A percentile compares a stretch with the other conserved stretches of the same genome.
Conservation (phyloP, 2,888 invertebrate species). For the Nephrotoma appendiculata region DNA sequence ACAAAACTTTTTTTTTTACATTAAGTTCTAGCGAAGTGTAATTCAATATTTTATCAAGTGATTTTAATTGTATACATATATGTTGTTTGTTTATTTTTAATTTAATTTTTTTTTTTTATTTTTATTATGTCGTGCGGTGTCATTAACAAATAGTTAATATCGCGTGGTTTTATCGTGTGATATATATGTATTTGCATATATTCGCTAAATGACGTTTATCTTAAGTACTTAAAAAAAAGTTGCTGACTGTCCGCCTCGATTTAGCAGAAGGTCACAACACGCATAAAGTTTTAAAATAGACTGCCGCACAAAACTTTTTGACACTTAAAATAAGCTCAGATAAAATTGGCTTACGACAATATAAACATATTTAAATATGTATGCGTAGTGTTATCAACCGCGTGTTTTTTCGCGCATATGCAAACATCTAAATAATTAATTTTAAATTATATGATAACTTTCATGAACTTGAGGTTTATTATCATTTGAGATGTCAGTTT, state of each 20-base stretch:
- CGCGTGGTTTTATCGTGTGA: neutral
- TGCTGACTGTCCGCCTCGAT: neutral
- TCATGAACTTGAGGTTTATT: neutral
- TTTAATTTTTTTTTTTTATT: neutral
- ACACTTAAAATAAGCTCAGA: neutral
- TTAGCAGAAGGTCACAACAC: neutral
- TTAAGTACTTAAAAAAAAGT: neutral
- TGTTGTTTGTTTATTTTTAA: neutral
- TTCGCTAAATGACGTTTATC: neutral
- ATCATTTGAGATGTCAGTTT: neutral
- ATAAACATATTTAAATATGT: neutral
- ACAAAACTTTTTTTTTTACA: neutral
- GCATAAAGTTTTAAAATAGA: neutral
- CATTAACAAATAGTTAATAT: neutral
- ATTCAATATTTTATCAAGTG: neutral
- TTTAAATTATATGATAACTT: neutral
- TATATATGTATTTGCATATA: neutral
- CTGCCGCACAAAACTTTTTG: neutral
- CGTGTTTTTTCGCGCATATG: neutral
- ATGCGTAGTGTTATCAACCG: neutral
- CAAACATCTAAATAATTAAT: neutral
- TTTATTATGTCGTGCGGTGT: neutral
- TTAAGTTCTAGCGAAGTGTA: neutral
- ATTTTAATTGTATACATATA: neutral
- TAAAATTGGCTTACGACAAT: neutral